Base-by-base conservation (phyloP, 2,113 vertebrate species). In the Austrofundulus limnaeus region DNA sequence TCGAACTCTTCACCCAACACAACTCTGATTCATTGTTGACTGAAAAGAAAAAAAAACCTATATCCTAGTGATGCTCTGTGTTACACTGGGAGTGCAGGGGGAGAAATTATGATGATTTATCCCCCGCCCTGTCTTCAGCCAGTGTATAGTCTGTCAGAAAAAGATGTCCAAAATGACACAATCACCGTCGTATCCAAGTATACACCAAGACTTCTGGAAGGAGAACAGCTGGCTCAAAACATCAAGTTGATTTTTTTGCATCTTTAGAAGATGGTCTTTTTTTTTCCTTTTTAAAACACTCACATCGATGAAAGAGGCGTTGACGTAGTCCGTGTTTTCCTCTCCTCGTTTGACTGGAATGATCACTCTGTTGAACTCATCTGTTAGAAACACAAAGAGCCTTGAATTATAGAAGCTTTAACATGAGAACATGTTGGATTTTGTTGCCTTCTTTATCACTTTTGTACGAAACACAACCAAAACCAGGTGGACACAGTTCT, bases 301-400 rank as follows among this genome's bases (percentile, higher is more conserved):
- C 88, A 99, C 97, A 13, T 99, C 96, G 73, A 98, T 98, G 88
- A 98, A 99, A 70, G 96, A 99, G 47, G 96, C 96, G 0, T 99
- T 99, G 50, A 99, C 94, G 0, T 99, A 99, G 89, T 99, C 97
- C 0, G 97, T 99, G 87, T 95, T 96, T 85, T 98, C 97, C 75
- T 99, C 96, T 3, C 97, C 97, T 69, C 96, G 92, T 86, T 99
- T 99, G 68, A 99, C 96, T 85, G 97, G 97, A 93, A 98, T 98
- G 93, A 99, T 99, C 69, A 99, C 97, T 85, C 96, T 88, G 90
- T 99, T 99, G 92, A 99, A 99, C 87, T 99, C 97, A 75, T 99
- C 97, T 99, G 75, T 68, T 13, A 87, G 84, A 11, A 34, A 70
- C 7, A 89, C 31, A 23, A n/a, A 64, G n/a, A 59, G 38, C 17